These are phyloP conservation scores for Drosophila subquinaria DNA, from an alignment of 2,888 invertebrate genomes.

Conservation along the genomic window DNA sequence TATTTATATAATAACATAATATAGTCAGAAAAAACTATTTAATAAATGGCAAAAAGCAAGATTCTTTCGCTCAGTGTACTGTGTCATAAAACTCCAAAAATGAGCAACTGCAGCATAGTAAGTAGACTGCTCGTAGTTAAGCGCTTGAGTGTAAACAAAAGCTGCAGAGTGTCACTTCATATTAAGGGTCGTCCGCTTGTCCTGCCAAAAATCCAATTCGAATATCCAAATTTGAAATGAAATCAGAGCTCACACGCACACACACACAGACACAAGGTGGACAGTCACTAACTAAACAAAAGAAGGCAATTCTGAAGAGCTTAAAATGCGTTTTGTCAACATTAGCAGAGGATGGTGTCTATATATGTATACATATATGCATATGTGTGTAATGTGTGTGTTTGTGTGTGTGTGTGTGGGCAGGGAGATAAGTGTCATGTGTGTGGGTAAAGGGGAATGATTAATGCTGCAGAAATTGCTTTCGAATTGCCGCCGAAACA, in stretches of 20 bases:
- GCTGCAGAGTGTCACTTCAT: constrained; percentile 40
- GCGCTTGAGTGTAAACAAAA: constrained; percentile 50
- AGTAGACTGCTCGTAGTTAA: constrained; percentile 34
- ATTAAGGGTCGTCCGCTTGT: constrained; percentile 29
- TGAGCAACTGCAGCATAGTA: constrained; percentile 30
- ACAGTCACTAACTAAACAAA: constrained; percentile 69
- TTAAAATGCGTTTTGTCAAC: constrained; percentile 84
- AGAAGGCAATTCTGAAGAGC: constrained; percentile 74
- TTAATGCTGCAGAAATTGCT: constrained; percentile 81
- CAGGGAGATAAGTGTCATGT: constrained; percentile 37
- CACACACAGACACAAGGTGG: constrained; percentile 25
- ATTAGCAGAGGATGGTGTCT: constrained; percentile 61
- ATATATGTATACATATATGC: not conserved
- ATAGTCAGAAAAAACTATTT: too few species aligned
- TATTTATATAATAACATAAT: too few species aligned
- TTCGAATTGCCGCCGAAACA: constrained; percentile 70
- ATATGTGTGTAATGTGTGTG: not conserved
- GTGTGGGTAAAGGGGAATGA: constrained; percentile 60
- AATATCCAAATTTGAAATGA: constrained; percentile 57
- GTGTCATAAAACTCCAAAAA: not conserved
- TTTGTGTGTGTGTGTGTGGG: not conserved
- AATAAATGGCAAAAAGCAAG: too few species aligned
- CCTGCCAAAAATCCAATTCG: constrained; percentile 26
- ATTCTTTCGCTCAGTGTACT: constrained; percentile 11
- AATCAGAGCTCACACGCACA: constrained; percentile 47